Evolutionary conservation across 2,113 vertebrate genomes (phyloP).

Genomic region (Plecotus auritus): DNA sequence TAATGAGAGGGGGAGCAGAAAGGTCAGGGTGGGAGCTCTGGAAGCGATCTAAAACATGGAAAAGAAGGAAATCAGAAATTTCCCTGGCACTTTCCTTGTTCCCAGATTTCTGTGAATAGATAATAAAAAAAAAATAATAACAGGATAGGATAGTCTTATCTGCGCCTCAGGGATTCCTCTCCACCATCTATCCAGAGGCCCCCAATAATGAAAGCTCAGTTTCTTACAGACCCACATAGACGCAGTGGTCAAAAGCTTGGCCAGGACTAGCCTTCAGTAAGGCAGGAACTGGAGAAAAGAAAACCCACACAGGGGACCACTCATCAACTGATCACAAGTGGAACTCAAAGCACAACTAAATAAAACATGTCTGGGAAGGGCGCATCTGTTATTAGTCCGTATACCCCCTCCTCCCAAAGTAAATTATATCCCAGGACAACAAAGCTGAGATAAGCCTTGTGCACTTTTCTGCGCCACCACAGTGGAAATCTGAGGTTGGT

Average conservation of each 20-base stretch:
- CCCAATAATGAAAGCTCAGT: slow-evolving; percentile 37
- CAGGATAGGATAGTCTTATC: not conserved
- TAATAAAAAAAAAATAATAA: not conserved
- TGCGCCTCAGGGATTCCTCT: not conserved
- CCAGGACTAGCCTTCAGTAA: slow-evolving; percentile 34
- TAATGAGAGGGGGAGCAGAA: not conserved
- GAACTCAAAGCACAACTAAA: slow-evolving; percentile 34
- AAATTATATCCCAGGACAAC: not conserved
- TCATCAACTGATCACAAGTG: slow-evolving; percentile 37
- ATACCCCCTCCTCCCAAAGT: not conserved
- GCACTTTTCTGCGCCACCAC: not conserved
- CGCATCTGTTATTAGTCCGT: slow-evolving; percentile 29
- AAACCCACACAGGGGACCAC: slow-evolving; percentile 17
- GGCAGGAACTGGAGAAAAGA: slow-evolving; percentile 6
- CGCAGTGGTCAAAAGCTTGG: not conserved
- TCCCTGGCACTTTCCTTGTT: not conserved
- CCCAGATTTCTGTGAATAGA: not conserved
- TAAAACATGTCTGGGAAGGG: not conserved
- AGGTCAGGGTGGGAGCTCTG: not conserved
- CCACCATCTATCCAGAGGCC: not conserved
- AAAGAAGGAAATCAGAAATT: not conserved
- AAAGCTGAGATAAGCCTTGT: not conserved
- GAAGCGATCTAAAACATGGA: not conserved
- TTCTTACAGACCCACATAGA: slow-evolving; percentile 14
- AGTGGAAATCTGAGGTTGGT: not conserved